Evolutionary conservation across 2,797 vertebrate genomes (phyloP).

Genomic region (Pipistrellus pipistrellus): DNA sequence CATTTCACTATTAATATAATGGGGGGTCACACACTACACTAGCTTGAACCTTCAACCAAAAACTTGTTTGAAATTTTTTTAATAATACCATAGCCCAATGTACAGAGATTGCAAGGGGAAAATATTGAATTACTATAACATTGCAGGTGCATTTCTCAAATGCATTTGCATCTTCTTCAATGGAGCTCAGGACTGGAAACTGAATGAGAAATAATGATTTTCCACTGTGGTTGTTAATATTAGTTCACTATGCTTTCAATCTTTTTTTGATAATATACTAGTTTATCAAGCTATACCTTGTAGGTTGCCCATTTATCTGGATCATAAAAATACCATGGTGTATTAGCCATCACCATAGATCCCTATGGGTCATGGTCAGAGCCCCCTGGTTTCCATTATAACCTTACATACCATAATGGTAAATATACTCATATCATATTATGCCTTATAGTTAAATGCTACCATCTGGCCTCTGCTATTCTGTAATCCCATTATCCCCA

Average conservation of each 20-base stretch:
- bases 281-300: not conserved
- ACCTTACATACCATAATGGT: not conserved
- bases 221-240: not conserved
- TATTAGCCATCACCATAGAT: not conserved
- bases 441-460: not conserved
- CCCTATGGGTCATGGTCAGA: not conserved
- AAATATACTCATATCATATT: not conserved
- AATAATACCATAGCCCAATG: not conserved
- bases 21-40: not conserved
- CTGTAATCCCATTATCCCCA: not conserved
- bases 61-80: not conserved
- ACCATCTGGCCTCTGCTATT: not conserved
- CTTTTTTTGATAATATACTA: not conserved
- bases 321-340: not conserved
- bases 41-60: not conserved
- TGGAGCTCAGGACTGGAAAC: constrained; percentile 12
- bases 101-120: not conserved
- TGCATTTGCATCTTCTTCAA: not conserved
- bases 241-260: not conserved
- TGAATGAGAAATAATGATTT: not conserved
- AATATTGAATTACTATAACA: not conserved
- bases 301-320: not conserved
- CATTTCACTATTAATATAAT: not conserved
- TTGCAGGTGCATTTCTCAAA: not conserved
- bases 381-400: not conserved